Evolutionary conservation across 2,113 vertebrate genomes (phyloP), one percentile per base, ranked within the genome.

Genomic region (Rhodinocichla rosea): DNA sequence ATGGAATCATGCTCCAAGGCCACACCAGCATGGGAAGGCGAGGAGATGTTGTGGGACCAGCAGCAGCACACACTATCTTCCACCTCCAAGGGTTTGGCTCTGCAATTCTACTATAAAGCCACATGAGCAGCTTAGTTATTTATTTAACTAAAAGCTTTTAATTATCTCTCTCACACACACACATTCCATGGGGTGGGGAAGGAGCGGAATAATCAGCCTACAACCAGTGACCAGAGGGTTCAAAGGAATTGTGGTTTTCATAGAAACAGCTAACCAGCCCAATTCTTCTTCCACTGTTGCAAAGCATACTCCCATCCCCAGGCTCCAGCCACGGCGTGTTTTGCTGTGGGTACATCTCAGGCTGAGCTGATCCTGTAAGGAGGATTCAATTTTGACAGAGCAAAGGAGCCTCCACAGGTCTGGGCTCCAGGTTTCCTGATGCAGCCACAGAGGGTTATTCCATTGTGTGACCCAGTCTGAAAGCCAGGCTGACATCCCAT

Each of bases 111-210:
- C 81, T 33, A 59, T 1, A 81, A 44, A 92, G 90, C 78, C 9
- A 0, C 1, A 1, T 55, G 74, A 94, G 93, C 33, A 3, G 57
- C 88, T 91, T 76, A 84, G 57, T 90, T 94, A 95, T 94, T 95
- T 93, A 94, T 94, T 96, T 92, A 90, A 95, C 78, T 64, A 88
- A 88, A 94, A 95, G 90, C 92, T 95, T 95, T 95, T 93, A 85
- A 96, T 96, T 93, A 97, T 93, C 94, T 96, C 84, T 80, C 84
- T 79, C 82, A 6, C 53, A 75, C 95, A 95, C 89, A 12, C 49
- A 44, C 67, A 68, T 79, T 69, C 69, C 20, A 8, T 19, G 67
- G 95, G 96, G 92, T 1, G 92, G 90, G 90, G 94, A 93, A 82
- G 57, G 35, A 67, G 45, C 12, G 15, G 23, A 63, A 83, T 93